phyloP scores from a whole-genome alignment of 2,797 vertebrate species.

The Gymnoscopelus microlampas region DNA sequence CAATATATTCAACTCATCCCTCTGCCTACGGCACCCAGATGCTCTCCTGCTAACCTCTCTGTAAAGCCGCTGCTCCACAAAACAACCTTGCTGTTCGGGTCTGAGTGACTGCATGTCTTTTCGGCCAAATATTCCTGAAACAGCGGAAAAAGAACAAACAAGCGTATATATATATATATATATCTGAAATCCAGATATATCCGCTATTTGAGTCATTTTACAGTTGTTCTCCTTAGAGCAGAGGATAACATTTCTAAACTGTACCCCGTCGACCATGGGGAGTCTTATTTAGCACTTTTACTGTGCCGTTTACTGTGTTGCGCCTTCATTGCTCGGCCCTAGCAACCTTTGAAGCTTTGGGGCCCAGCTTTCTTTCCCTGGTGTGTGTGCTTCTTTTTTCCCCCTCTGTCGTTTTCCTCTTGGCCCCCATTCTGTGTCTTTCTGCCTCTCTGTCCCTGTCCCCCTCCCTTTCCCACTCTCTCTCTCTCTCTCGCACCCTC shows the following conservation, averaged over 20 bases:
- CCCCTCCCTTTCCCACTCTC: slow-evolving; percentile 1
- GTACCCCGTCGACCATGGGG: slow-evolving; percentile 61
- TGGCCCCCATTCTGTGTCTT: slow-evolving; percentile 4
- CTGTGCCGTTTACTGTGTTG: slow-evolving; percentile 72
- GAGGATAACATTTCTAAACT: slow-evolving; percentile 55
- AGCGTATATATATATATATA: too few species aligned
- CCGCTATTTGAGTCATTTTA: slow-evolving; percentile 10
- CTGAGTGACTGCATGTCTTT: slow-evolving; percentile 45
- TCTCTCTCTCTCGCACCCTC: slow-evolving; percentile 53
- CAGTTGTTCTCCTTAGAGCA: slow-evolving; percentile 45
- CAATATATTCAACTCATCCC: slow-evolving; percentile 78
- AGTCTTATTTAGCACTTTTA: slow-evolving; percentile 69
- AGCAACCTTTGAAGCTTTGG: slow-evolving; percentile 85
- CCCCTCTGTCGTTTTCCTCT: slow-evolving; percentile 15
- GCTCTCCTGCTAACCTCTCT: slow-evolving; percentile 62
- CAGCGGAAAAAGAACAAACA: neutral
- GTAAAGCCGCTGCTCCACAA: slow-evolving; percentile 36
- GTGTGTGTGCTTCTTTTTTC: slow-evolving; percentile 49
- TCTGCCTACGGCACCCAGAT: slow-evolving; percentile 70
- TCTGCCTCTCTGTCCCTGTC: slow-evolving; percentile 12
- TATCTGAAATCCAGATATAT: too few species aligned
- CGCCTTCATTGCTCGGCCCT: slow-evolving; percentile 78
- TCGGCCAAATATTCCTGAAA: slow-evolving; percentile 14
- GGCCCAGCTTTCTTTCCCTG: slow-evolving; percentile 73
- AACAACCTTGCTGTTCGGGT: slow-evolving; percentile 62